Evolutionary conservation across 2,888 invertebrate species (phyloP).

Genomic region (Molorchus minor): DNA sequence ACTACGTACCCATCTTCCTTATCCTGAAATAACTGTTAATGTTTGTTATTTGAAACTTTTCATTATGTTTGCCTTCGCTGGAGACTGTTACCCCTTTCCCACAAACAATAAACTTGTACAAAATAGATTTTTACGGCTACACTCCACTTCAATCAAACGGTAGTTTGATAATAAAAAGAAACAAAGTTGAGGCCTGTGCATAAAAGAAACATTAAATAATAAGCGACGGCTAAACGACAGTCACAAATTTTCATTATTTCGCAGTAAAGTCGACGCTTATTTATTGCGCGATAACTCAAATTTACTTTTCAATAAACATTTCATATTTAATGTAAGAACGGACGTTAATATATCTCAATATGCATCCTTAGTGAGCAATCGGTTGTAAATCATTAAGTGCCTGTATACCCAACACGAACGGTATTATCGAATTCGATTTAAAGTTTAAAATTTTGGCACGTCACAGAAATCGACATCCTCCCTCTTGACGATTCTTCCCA

Average conservation of each 20-base stretch:
- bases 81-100: too few species aligned
- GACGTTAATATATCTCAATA: constrained; percentile 5
- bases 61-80: too few species aligned
- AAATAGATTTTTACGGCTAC: neutral
- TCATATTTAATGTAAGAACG: constrained; percentile 1
- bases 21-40: too few species aligned
- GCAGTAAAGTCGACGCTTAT: constrained; percentile 6
- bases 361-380: neutral
- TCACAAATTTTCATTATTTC: constrained; percentile 5
- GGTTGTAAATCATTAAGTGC: constrained; percentile 1
- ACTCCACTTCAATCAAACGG: constrained; percentile 3
- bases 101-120: neutral
- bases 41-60: too few species aligned
- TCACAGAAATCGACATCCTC: too few species aligned
- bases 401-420: neutral
- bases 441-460: too few species aligned
- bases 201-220: constrained; percentile 4
- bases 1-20: too few species aligned
- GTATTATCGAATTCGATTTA: too few species aligned
- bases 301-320: constrained; percentile 12
- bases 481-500: too few species aligned
- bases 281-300: constrained; percentile 8
- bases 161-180: constrained; percentile 2
- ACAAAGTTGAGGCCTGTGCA: neutral
- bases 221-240: neutral